Percentiles rank a stretch among this genome's conserved stretches.
Evolutionary conservation across 2,113 vertebrate species (phyloP).

Genomic region (Rousettus leschenaultii): DNA sequence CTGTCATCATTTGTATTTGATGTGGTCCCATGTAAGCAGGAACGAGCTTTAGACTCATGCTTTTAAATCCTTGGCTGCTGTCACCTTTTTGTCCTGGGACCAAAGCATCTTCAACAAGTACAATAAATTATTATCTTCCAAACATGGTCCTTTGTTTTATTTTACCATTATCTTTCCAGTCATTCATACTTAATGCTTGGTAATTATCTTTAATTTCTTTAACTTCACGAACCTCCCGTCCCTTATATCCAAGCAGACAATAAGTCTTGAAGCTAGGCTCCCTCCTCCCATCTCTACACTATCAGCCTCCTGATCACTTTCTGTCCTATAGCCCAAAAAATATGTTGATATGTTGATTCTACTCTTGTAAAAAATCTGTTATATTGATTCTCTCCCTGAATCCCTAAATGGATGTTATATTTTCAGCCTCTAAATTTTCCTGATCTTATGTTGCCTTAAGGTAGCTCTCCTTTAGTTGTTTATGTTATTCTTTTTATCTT

Average conservation of each 20-base stretch:
- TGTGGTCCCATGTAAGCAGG: background rate
- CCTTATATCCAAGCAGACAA: background rate
- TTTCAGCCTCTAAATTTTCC: background rate
- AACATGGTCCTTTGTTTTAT: background rate
- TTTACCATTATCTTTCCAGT: background rate
- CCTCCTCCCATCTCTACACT: background rate
- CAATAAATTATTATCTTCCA: background rate
- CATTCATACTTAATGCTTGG: background rate
- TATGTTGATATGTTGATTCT: background rate
- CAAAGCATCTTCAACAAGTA: background rate
- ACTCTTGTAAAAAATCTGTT: background rate
- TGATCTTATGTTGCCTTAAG: background rate
- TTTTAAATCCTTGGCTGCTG: background rate
- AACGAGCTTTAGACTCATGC: background rate
- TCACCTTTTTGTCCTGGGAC: background rate
- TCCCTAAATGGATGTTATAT: background rate
- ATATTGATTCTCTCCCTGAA: background rate
- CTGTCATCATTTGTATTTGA: background rate
- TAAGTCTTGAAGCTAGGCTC: background rate
- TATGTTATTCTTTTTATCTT: background rate
- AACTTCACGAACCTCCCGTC: background rate
- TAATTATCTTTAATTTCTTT: background rate
- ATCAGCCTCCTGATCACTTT: background rate
- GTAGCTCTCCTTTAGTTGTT: background rate
- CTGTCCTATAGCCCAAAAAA: background rate